These are phyloP conservation scores for Planiliza haematocheilus DNA, from an alignment of 2,113 vertebrate species.

Conservation along the genomic window DNA sequence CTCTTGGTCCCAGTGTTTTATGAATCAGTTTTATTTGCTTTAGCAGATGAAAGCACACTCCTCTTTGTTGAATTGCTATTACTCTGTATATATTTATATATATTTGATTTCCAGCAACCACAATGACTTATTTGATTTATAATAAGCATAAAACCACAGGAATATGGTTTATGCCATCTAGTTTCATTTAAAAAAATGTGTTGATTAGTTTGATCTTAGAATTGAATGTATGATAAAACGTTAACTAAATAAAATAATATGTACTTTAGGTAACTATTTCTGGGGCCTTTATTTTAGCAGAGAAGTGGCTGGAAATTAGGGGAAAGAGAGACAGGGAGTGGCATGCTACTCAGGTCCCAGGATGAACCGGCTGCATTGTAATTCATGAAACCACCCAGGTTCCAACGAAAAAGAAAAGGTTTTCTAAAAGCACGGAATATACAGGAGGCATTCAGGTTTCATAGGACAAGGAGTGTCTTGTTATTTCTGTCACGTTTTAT, in stretches of 20 bases:
- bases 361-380: background rate
- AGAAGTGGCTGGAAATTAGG: background rate
- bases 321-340: background rate
- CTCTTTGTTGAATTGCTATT: no score
- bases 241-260: no score
- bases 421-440: background rate
- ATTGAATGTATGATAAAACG: background rate
- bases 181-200: background rate
- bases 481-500: constrained; percentile 28
- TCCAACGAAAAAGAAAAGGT: background rate
- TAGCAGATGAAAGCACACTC: no score
- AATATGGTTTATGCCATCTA: no score
- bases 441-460: background rate
- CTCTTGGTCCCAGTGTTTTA: no score
- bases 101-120: no score
- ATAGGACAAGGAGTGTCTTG: background rate
- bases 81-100: no score
- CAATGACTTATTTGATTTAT: no score
- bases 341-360: background rate
- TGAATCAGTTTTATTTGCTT: no score
- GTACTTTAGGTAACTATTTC: background rate
- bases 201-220: background rate
- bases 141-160: no score
- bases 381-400: background rate
- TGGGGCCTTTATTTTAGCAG: background rate